Base-by-base conservation (phyloP, 2,888 invertebrate genomes). In the Stegophylla sp. region DNA sequence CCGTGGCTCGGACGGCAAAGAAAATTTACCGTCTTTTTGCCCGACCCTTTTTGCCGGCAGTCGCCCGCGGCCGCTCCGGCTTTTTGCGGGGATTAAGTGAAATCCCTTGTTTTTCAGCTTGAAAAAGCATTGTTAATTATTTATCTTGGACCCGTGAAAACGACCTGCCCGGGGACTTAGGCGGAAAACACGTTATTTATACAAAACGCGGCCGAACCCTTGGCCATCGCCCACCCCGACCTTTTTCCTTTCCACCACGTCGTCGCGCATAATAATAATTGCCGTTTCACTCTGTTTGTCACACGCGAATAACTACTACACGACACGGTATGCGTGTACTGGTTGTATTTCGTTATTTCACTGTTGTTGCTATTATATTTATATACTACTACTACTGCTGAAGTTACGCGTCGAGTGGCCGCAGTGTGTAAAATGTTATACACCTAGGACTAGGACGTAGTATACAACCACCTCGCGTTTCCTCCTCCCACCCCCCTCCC, bases 41-140 rank as follows among this genome's bases (percentile, higher is more conserved):
- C 48, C 43, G 48, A 59, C 79, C 79, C 59, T 79, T 79, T 79
- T 34, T 48, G 59, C 20, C 15, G 64, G 64, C 43, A 28, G 53
- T 28, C 26, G 59, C 45, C 34, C 3, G 34, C 34, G 34, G 7
- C n/a, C 34, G 41, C 51, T 20, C 45, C 77, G 28, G 59, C 69
- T 77, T 77, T 77, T 77, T 67, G 64, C 66, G 48, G 63, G 79
- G 79, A 79, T 79, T 79, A 79, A 71, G 79, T 79, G 79, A 79
- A 79, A 79, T 79, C 79, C 79, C 79, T 79, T 71, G 79, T 79
- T 71, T 79, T 79, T 71, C 79, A 71, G 79, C 79, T 79, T 71
- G 71, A 79, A 79, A 79, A 79, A 71, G 61, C 79, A 61, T 79
- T 71, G 79, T 79, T 79, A 79, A 79, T 79, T 79, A 79, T 79